Evolutionary conservation across 2,888 invertebrate genomes (phyloP).

Genomic region (Andrena marginata): DNA sequence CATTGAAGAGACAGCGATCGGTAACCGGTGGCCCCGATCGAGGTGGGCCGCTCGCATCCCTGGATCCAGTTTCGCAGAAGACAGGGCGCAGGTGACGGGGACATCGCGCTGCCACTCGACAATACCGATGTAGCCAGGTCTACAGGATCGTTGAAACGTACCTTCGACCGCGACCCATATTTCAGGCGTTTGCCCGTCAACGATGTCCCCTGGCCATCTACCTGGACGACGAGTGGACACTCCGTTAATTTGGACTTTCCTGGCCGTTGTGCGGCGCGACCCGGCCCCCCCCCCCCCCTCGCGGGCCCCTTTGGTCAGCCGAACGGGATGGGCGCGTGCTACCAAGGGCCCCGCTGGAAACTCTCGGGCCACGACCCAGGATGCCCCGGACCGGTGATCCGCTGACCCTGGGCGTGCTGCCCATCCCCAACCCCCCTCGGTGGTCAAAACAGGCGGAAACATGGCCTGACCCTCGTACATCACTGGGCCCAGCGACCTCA

Average conservation of each 20-base stretch:
- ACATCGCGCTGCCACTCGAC: constrained; percentile 60
- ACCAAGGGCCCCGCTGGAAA: constrained; percentile 63
- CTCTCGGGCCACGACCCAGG: constrained; percentile 78
- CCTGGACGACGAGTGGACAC: constrained; percentile 57
- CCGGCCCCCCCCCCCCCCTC: constrained; percentile 1
- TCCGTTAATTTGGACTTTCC: constrained; percentile 66
- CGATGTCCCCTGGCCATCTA: constrained; percentile 40
- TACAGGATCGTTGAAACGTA: constrained; percentile 79
- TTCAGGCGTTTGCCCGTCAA: constrained; percentile 29
- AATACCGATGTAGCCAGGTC: constrained; percentile 63
- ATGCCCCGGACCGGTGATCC: constrained; percentile 78
- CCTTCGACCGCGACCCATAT: constrained; percentile 66
- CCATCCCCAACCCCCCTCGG: constrained; percentile 83
- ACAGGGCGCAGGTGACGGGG: constrained; percentile 75
- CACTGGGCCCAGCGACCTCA: constrained; percentile 59
- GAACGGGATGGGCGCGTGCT: constrained; percentile 66
- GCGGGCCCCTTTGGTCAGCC: constrained; percentile 25
- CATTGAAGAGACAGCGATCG: constrained; percentile 10
- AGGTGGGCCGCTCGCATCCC: background rate
- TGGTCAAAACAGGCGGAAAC: constrained; percentile 85
- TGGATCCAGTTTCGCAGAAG: constrained; percentile 71
- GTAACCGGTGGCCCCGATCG: background rate
- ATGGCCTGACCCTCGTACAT: constrained; percentile 84
- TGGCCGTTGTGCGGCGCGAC: constrained; percentile 47
- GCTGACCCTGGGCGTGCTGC: constrained; percentile 83